phyloP scores from a whole-genome alignment of 2,888 invertebrate genomes.

The Nysson spinosus region DNA sequence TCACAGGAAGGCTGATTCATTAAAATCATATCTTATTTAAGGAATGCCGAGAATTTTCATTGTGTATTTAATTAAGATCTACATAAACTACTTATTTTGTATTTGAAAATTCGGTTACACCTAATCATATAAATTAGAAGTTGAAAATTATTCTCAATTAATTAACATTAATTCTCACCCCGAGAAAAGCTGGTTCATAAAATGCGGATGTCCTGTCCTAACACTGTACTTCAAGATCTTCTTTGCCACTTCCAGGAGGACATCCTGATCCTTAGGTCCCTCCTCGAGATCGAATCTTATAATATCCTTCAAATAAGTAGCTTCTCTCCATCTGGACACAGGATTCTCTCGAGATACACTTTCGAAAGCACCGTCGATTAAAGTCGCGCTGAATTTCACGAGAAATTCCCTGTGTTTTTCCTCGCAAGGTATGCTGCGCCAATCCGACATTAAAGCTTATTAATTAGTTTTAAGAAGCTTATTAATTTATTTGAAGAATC shows the following conservation, averaged over 20 bases:
- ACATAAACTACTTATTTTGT: too few species aligned
- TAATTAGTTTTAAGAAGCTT: too few species aligned
- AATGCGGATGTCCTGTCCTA: conserved; percentile 80
- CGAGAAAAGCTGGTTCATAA: conserved; percentile 81
- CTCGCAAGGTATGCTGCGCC: conserved; percentile 66
- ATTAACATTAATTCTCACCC: conserved; percentile 76
- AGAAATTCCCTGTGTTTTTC: conserved; percentile 76
- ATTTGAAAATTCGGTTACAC: too few species aligned
- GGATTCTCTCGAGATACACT: conserved; percentile 74
- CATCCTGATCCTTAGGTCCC: conserved; percentile 74
- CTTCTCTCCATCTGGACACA: conserved; percentile 79
- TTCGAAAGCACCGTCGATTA: conserved; percentile 76
- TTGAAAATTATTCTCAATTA: too few species aligned
- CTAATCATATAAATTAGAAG: too few species aligned
- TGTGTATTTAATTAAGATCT: too few species aligned
- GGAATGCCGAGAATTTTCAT: too few species aligned
- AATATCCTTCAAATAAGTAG: conserved; percentile 76
- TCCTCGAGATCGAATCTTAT: conserved; percentile 76
- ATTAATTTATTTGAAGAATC: too few species aligned
- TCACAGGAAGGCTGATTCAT: too few species aligned
- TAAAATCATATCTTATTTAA: too few species aligned
- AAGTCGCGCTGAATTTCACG: conserved; percentile 71
- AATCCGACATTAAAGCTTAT: conserved; percentile 52
- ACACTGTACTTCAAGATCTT: conserved; percentile 80
- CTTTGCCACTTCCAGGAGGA: conserved; percentile 76